Evolutionary conservation across 1,140 invertebrate genomes (phyloP), one percentile per base, ranked within the genome.

Genomic region (Fopius arisanus): DNA sequence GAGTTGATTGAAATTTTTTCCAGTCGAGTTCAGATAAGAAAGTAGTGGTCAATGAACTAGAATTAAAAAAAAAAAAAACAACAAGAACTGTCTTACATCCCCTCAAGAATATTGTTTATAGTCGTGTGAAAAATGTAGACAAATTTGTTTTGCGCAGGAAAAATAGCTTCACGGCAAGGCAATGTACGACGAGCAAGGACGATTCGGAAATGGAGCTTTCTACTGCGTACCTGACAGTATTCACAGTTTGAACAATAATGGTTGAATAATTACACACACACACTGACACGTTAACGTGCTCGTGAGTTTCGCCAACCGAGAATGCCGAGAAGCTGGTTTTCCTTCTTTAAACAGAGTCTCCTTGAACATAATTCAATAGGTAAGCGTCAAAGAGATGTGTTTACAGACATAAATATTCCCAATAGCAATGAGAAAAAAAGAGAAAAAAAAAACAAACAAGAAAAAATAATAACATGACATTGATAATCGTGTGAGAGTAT

Each of bases 71-170:
- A 10, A 48, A 48, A 5, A 48, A 48, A 48, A 48, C 33, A 37
- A 37, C 33, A 48, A 48, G 5, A 3, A 4, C 14, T 37, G 33
- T 51, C 43, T 51, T 51, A 14, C 1, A 51, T 21, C 14, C 43
- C 7, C 19, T 51, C 5, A 51, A 51, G 19, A 59, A 59, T 14
- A 23, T 59, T 31, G 33, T 31, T 62, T 59, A 74, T 74, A 74
- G 74, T 72, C 74, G 72, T 81, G 71, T 79, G 80, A 77, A 80
- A 82, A 78, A 78, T 78, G 71, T 74, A 78, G 77, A 72, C 74
- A 78, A 69, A 75, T 83, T 83, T 81, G 77, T 84, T 82, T 82
- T 86, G 82, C 81, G 79, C 82, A 84, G 82, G 83, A 79, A 75
- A 82, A 79, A 77, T 79, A 80, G 76, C 70, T 77, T 69, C 75